phyloP scores from a whole-genome alignment of 2,888 invertebrate genomes.

The Phyto melanocephala region DNA sequence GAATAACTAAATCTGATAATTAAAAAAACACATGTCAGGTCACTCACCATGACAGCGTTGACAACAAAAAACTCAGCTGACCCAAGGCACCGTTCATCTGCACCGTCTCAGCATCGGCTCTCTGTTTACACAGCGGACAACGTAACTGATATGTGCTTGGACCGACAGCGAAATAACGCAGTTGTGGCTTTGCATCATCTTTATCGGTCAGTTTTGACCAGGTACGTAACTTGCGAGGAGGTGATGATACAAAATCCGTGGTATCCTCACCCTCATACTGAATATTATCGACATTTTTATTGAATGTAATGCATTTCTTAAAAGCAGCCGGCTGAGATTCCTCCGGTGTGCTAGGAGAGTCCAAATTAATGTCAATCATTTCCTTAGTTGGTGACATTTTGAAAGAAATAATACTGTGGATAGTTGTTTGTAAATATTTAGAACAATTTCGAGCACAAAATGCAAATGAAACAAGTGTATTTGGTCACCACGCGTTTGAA shows the following conservation, averaged over 20 bases:
- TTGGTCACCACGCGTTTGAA: conserved; percentile 31
- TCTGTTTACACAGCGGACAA: conserved; percentile 74
- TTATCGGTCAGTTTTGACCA: conserved; percentile 28
- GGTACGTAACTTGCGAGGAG: conserved; percentile 10
- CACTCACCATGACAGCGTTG: conserved; percentile 69
- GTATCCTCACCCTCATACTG: conserved; percentile 30
- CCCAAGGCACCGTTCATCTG: conserved; percentile 72
- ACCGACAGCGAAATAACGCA: conserved; percentile 75
- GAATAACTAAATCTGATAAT: too few relatives aligned
- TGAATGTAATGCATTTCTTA: conserved; percentile 46
- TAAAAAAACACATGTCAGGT: too few relatives aligned
- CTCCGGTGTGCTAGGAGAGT: conserved; percentile 66
- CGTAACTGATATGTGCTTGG: conserved; percentile 72
- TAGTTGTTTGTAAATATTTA: not conserved
- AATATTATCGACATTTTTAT: conserved; percentile 41
- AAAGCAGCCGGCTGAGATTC: not conserved
- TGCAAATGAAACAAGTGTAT: conserved; percentile 21
- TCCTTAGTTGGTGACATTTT: conserved; percentile 59
- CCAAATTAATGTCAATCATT: conserved; percentile 71
- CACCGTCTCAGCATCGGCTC: conserved; percentile 72
- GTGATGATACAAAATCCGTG: conserved; percentile 4
- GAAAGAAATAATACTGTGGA: not conserved
- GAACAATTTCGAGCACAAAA: not conserved
- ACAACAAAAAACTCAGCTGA: conserved; percentile 72
- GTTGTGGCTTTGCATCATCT: conserved; percentile 70